phyloP scores from a whole-genome alignment of 1,140 invertebrate species.

The Eubasilissa regina region DNA sequence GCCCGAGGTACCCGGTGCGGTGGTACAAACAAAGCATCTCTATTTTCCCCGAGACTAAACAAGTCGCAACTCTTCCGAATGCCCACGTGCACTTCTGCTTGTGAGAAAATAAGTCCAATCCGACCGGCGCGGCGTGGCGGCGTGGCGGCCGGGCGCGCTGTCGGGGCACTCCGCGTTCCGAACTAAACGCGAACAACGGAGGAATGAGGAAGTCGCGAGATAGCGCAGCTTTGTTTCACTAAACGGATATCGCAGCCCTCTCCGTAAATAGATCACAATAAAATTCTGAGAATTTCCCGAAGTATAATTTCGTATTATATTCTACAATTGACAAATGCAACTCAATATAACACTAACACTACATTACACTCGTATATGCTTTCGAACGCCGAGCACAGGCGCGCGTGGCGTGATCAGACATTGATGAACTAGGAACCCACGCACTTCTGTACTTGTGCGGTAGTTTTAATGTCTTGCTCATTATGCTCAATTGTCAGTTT shows the following conservation, averaged over 20 bases:
- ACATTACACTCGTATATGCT: too few relatives aligned
- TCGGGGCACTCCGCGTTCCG: not conserved
- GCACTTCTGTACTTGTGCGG: too few relatives aligned
- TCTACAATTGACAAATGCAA: too few relatives aligned
- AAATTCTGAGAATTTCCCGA: not conserved
- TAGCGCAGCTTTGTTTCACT: constrained; percentile 22
- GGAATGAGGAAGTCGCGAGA: constrained; percentile 55
- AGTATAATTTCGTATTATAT: not conserved
- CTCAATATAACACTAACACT: too few relatives aligned
- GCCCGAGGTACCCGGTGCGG: constrained; percentile 15
- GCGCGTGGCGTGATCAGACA: too few relatives aligned
- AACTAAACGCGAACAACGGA: constrained; percentile 19
- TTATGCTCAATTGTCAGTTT: too few relatives aligned
- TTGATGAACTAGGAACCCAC: too few relatives aligned
- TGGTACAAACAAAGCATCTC: constrained; percentile 49
- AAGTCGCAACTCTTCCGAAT: constrained; percentile 37
- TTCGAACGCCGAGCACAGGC: too few relatives aligned
- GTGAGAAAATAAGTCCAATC: constrained; percentile 57
- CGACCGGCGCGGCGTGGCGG: not conserved
- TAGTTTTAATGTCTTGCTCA: too few relatives aligned
- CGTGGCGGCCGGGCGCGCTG: not conserved
- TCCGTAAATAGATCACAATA: constrained; percentile 10
- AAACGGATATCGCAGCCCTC: constrained; percentile 4
- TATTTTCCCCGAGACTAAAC: constrained; percentile 42
- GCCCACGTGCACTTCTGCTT: constrained; percentile 53